Conservation (phyloP, 2,113 vertebrate species). For the Limnothrissa miodon region DNA sequence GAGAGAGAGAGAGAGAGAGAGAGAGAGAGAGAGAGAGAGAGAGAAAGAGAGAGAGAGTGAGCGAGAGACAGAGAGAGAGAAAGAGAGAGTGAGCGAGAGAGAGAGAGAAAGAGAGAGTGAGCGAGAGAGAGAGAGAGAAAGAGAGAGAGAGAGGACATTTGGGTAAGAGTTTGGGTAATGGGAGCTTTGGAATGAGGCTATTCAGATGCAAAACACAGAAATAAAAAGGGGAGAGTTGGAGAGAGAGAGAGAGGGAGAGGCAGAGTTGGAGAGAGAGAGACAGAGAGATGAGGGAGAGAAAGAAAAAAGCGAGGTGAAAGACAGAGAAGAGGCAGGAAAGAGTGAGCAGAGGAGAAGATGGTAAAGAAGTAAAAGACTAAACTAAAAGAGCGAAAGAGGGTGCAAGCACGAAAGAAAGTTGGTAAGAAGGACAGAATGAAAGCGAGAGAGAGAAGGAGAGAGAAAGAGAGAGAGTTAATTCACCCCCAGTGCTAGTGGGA, state of each 20-base stretch:
- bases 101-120: neutral
- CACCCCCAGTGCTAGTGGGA: conserved; percentile 33
- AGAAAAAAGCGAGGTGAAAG: neutral
- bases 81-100: neutral
- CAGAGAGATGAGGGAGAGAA: neutral
- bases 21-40: neutral
- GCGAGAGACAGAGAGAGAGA: neutral
- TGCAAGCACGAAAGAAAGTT: conserved; percentile 31
- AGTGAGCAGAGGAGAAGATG: neutral
- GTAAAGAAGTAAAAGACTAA: neutral
- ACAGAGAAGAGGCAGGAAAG: neutral
- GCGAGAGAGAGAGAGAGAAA: conserved; percentile 17
- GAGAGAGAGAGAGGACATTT: conserved; percentile 26
- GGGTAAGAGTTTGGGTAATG: conserved; percentile 2
- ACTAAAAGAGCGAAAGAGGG: conserved; percentile 13
- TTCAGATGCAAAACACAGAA: conserved; percentile 6
- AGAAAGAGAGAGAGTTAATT: conserved; percentile 38
- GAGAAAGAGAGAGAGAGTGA: conserved; percentile 14
- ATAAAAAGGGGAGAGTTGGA: neutral
- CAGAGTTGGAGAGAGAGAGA: neutral
- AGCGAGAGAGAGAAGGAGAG: conserved; percentile 6
- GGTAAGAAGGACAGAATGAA: conserved; percentile 12
- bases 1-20: neutral
- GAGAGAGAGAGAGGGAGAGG: neutral
- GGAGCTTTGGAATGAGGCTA: neutral